Evolutionary conservation across 2,888 invertebrate species (phyloP).

Genomic region (Isoperla grammatica): DNA sequence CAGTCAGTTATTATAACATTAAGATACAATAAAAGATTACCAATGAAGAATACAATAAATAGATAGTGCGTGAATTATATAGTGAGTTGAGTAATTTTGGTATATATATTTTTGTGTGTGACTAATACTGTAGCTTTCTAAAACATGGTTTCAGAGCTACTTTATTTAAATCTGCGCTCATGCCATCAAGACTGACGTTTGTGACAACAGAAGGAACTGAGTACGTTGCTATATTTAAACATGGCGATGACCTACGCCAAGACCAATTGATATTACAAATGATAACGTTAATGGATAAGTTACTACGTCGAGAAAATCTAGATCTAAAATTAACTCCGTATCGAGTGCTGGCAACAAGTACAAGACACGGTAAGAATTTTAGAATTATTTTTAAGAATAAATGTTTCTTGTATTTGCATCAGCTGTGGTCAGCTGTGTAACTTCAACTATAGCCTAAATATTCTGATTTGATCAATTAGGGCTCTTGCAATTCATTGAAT

Average conservation of each 20-base stretch:
- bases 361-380: slow-evolving; percentile 64
- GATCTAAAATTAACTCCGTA: slow-evolving; percentile 96
- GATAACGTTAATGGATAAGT: slow-evolving; percentile 96
- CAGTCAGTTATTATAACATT: no score
- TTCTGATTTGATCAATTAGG: slow-evolving; percentile 43
- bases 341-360: slow-evolving; percentile 90
- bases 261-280: slow-evolving; percentile 97
- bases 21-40: no score
- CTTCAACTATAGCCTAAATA: no score
- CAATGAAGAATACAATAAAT: no score
- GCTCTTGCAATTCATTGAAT: slow-evolving; percentile 93
- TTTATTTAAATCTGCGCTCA: slow-evolving; percentile 92
- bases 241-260: slow-evolving; percentile 95
- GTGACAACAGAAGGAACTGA: slow-evolving; percentile 72
- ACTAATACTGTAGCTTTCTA: no score
- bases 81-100: no score
- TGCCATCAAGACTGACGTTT: slow-evolving; percentile 91
- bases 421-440: not conserved
- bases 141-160: slow-evolving; percentile 53
- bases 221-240: slow-evolving; percentile 95
- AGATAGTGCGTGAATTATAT: no score
- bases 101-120: no score
- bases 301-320: slow-evolving; percentile 88
- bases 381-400: not conserved
- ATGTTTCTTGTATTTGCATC: not conserved